A percentile compares a stretch with the other conserved stretches of the same genome.
Conservation (phyloP, 2,888 invertebrate genomes). For the Torymus texanus region DNA sequence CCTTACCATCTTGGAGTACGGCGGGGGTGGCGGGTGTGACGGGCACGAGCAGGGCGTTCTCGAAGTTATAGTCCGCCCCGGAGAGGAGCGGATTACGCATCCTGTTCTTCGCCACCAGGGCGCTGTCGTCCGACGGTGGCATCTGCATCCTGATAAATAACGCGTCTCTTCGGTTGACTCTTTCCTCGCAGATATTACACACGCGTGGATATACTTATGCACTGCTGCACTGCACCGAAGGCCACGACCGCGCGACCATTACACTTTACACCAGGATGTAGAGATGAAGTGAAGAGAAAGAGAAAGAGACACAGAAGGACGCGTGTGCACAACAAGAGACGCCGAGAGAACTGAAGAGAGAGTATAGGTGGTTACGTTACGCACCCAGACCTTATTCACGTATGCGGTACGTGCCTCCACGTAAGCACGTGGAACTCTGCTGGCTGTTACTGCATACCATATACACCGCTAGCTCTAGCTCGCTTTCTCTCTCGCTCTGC, state of each 20-base stretch:
- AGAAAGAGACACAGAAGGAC: neutral
- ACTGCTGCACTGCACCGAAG: conserved; percentile 17
- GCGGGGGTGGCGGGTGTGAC: conserved; percentile 75
- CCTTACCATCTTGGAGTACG: conserved; percentile 70
- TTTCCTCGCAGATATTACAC: neutral
- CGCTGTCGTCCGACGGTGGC: conserved; percentile 71
- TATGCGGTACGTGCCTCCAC: conserved; percentile 54
- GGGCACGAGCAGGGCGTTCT: conserved; percentile 84
- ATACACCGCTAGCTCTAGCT: too few relatives aligned
- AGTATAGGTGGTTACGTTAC: conserved; percentile 8
- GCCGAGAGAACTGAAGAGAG: neutral
- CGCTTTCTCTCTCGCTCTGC: too few relatives aligned
- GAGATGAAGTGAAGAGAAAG: too few relatives aligned
- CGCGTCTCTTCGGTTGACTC: neutral
- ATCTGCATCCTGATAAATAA: neutral
- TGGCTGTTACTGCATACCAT: too few relatives aligned
- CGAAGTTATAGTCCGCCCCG: conserved; percentile 83
- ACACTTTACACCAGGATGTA: conserved; percentile 32
- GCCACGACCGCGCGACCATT: conserved; percentile 54
- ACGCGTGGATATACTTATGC: conserved; percentile 17
- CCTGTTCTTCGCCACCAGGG: conserved; percentile 66
- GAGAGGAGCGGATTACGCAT: conserved; percentile 84
- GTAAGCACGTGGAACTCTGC: conserved; percentile 57
- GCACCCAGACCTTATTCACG: conserved; percentile 32
- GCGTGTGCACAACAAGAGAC: neutral